Conservation (phyloP, 2,113 vertebrate species). For the Shinisaurus crocodilurus region DNA sequence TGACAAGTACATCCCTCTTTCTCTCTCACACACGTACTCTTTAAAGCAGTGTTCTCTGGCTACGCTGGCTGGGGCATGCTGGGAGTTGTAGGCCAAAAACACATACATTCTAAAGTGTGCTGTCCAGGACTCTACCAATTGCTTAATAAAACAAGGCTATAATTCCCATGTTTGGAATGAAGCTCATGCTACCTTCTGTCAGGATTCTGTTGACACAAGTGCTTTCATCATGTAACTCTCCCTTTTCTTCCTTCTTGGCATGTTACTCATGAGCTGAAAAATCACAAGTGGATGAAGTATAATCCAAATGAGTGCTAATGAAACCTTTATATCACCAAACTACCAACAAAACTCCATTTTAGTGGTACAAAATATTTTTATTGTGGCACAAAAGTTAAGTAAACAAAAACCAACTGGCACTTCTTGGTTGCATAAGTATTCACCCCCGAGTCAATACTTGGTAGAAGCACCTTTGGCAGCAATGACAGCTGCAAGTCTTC, state of each 20-base stretch:
- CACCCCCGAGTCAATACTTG: no score
- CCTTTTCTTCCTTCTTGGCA: not conserved
- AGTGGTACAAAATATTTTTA: not conserved
- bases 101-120: not conserved
- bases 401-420: no score
- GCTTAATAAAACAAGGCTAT: not conserved
- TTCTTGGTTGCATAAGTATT: no score
- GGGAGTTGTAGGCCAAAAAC: no score
- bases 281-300: not conserved
- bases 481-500: no score
- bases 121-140: not conserved
- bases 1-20: not conserved
- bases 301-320: not conserved
- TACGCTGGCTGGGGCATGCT: no score
- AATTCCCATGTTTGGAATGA: not conserved
- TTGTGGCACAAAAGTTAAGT: no score
- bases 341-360: not conserved
- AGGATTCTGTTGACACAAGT: not conserved
- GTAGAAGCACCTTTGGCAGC: no score
- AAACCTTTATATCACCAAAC: not conserved
- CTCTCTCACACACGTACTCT: not conserved
- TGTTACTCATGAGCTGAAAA: constrained; percentile 17
- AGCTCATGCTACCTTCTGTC: not conserved
- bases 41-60: no score
- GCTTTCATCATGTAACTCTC: not conserved